Base-by-base conservation (phyloP, 1,140 invertebrate species). In the Macrotrachela quadricornifera region DNA sequence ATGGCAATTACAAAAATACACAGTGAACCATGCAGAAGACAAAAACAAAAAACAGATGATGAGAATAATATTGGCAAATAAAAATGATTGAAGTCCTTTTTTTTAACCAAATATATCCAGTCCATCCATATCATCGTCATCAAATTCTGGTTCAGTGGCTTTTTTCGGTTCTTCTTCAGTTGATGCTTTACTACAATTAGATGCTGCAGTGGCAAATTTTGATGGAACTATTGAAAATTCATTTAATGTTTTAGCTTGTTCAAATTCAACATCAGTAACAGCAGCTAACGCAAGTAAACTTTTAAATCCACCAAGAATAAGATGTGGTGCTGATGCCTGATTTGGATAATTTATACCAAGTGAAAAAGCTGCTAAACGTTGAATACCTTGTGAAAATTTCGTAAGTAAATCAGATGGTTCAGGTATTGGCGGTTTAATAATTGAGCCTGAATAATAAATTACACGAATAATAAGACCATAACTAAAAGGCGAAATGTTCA, bases 401-500 rank as follows among this genome's bases (percentile, higher is more conserved):
- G 77, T 77, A 21, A 82, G 76, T 16, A 99, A 72, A 71, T 96
- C 90, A 67, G 94, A 88, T 38, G 85, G 83, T 62, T 99, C 92
- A 58, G 99, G 73, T 63, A 99, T 90, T 56, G 81, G 81, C 9
- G 92, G 92, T 11, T 84, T 82, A 69, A 96, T 97, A 63, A 95
- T 82, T 58, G 88, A 92, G 54, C 94, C 92, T 62, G 87, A 91
- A 69, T 99, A 92, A 63, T 96, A 99, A 0, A 99, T 90, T 78
- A 60, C 65, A 57, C 72, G 67, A 52, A 99, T 85, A 15, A 84
- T 72, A 59, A 99, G 77, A 76, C 94, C 92, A 65, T 99, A 99
- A 41, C 87, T 90, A 75, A 99, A 99, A 39, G 94, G 94, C 70
- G 87, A 95, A 67, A 99, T 94, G 75, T 94, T 94, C 75, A 99